A percentile compares a stretch with the other conserved stretches of the same genome.
phyloP scores from a whole-genome alignment of 2,888 invertebrate genomes.

The Drosophila birchii region DNA sequence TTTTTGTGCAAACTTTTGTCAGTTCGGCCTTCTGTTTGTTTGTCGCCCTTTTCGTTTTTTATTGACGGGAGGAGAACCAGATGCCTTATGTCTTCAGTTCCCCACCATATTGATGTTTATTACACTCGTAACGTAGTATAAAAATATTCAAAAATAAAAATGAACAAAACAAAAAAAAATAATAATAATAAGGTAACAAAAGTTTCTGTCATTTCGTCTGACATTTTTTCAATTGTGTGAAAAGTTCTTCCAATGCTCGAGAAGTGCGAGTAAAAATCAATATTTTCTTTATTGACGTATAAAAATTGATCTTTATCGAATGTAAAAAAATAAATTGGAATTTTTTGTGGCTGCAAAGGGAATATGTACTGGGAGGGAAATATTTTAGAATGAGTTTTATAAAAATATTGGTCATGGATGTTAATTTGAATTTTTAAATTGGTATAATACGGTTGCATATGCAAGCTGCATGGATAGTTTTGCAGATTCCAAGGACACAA shows the following conservation, averaged over 20 bases:
- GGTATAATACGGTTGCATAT: no score
- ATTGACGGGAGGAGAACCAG: conserved; percentile 38
- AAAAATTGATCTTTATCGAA: conserved; percentile 27
- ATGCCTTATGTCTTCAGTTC: conserved; percentile 31
- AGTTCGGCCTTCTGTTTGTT: conserved; percentile 48
- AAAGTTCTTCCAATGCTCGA: conserved; percentile 21
- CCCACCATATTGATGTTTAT: conserved; percentile 56
- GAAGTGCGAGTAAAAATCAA: conserved; percentile 23
- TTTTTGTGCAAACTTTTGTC: conserved; percentile 66
- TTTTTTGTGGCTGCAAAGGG: conserved; percentile 1
- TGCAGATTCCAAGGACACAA: no score
- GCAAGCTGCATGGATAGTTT: no score
- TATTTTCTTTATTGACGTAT: conserved; percentile 35
- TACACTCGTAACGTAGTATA: conserved; percentile 28
- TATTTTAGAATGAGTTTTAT: neutral
- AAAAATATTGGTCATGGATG: neutral
- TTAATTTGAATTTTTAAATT: no score
- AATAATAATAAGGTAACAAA: conserved; percentile 46
- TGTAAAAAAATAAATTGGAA: conserved; percentile 29
- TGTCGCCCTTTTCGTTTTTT: conserved; percentile 31
- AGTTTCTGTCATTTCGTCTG: conserved; percentile 40
- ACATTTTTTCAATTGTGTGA: conserved; percentile 41
- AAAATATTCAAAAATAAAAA: conserved; percentile 33
- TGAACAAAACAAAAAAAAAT: conserved; percentile 35
- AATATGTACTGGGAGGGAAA: neutral